Evolutionary conservation across 2,888 invertebrate species (phyloP).

Genomic region (Sarcophaga rosellei): DNA sequence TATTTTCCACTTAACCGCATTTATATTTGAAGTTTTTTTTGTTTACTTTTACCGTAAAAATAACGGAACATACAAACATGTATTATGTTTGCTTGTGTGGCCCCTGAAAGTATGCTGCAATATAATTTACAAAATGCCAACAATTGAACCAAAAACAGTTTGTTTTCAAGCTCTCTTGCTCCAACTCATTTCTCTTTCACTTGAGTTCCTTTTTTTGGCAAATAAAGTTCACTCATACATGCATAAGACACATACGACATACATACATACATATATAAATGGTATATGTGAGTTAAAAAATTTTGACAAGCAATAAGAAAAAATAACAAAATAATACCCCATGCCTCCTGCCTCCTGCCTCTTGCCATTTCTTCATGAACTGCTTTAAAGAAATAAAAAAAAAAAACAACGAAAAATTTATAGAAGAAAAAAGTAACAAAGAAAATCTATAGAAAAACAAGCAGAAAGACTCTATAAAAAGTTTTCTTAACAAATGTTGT

Average conservation of each 20-base stretch:
- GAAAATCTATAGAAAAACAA: slow-evolving; percentile 2
- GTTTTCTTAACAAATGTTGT: slow-evolving; percentile 49
- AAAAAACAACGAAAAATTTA: slow-evolving; percentile 8
- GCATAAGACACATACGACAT: background rate
- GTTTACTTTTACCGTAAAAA: background rate
- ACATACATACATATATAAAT: slow-evolving; percentile 11
- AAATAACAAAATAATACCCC: slow-evolving; percentile 1
- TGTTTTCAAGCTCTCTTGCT: background rate
- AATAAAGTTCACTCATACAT: background rate
- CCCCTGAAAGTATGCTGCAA: background rate
- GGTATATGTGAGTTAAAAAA: background rate
- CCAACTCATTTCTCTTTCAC: too few relatives aligned
- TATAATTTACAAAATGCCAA: slow-evolving; percentile 15
- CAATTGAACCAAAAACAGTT: slow-evolving; percentile 40
- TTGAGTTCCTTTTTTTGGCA: too few relatives aligned
- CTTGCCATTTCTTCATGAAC: slow-evolving; percentile 1
- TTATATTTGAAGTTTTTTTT: background rate
- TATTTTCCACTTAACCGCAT: background rate
- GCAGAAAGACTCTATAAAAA: slow-evolving; percentile 1
- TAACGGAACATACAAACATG: background rate
- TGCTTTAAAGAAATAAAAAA: background rate
- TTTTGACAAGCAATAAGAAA: slow-evolving; percentile 30
- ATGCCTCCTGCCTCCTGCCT: too few relatives aligned
- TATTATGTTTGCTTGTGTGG: background rate
- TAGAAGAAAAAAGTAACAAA: background rate